Evolutionary conservation across 2,113 vertebrate genomes (phyloP).

Genomic region (Hystrix brachyura): DNA sequence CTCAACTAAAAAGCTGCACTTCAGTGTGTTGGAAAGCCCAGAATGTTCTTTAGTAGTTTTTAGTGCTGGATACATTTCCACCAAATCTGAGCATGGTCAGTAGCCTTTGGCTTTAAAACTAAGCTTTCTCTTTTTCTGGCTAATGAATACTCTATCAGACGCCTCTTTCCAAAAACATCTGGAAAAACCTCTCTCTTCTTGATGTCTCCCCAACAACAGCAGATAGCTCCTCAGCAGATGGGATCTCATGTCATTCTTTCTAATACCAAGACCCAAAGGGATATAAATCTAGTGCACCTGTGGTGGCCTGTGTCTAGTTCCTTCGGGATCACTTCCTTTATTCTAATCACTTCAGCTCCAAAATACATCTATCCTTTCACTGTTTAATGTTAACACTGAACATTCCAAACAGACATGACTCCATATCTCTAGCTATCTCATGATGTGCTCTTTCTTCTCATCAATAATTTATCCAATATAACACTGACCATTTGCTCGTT

Average conservation of each 20-base stretch:
- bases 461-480: background rate
- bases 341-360: background rate
- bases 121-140: background rate
- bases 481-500: background rate
- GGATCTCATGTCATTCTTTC: background rate
- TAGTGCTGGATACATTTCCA: background rate
- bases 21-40: background rate
- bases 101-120: constrained; percentile 18
- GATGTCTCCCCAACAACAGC: background rate
- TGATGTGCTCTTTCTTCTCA: background rate
- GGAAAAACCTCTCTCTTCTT: background rate
- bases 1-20: background rate
- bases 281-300: background rate
- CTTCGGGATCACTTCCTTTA: background rate
- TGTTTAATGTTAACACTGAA: background rate
- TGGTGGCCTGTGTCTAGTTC: background rate
- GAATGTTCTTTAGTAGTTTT: background rate
- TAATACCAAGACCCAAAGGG: background rate
- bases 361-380: background rate
- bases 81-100: background rate
- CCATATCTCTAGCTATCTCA: background rate
- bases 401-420: background rate
- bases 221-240: background rate
- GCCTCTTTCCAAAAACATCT: background rate
- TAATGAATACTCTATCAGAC: background rate